A percentile compares a stretch with the other conserved stretches of the same genome.
Evolutionary conservation across 2,888 invertebrate species (phyloP).

Genomic region (Drosophila anceps): DNA sequence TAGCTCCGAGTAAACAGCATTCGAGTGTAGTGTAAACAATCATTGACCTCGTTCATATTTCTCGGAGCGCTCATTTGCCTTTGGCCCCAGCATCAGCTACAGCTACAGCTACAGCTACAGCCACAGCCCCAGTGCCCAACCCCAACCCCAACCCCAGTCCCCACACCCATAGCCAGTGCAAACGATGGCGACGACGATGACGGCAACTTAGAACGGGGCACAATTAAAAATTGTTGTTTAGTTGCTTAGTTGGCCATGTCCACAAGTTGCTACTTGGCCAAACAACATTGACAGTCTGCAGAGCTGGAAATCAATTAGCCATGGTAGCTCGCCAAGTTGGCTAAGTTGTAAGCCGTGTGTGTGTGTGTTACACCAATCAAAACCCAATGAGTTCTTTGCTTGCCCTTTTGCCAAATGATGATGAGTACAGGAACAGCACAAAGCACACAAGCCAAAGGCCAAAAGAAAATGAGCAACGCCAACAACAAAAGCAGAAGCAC

Average conservation of each 20-base stretch:
- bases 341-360: conserved; percentile 25
- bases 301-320: conserved; percentile 70
- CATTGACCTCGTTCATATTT: conserved; percentile 80
- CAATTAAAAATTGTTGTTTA: conserved; percentile 74
- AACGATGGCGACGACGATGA: conserved; percentile 23
- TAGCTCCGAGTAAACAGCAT: conserved; percentile 72
- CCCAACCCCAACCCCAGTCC: not conserved
- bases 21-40: conserved; percentile 80
- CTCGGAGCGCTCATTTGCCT: conserved; percentile 74
- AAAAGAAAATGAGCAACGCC: conserved; percentile 44
- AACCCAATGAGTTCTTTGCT: conserved; percentile 43
- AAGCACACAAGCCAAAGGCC: conserved; percentile 52
- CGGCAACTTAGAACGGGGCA: conserved; percentile 42
- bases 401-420: conserved; percentile 58
- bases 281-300: conserved; percentile 46
- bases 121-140: too few relatives aligned
- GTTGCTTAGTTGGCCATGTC: conserved; percentile 33
- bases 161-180: not conserved
- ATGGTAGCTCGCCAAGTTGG: conserved; percentile 13
- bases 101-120: not conserved
- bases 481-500: conserved; percentile 25
- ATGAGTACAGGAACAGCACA: conserved; percentile 45
- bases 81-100: conserved; percentile 35
- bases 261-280: conserved; percentile 35
- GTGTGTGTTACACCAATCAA: conserved; percentile 43